phyloP scores from a whole-genome alignment of 2,797 vertebrate genomes.

The Enteromius paludinosus region DNA sequence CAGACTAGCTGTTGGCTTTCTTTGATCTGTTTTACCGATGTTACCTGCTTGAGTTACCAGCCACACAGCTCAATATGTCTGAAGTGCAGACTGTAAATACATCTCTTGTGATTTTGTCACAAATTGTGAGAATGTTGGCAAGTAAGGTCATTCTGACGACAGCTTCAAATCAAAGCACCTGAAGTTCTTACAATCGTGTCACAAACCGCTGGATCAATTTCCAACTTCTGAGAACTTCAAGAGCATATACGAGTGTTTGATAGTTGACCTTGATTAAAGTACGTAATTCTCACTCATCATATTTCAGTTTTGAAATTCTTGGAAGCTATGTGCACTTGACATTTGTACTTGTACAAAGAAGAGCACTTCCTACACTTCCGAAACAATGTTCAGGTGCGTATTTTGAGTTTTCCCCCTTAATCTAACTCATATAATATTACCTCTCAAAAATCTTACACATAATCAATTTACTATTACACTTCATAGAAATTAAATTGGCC shows the following conservation, averaged over 20 bases:
- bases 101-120: slow-evolving; percentile 5
- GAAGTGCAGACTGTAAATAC: slow-evolving; percentile 1
- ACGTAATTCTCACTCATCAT: slow-evolving; percentile 23
- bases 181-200: slow-evolving; percentile 11
- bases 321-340: not conserved
- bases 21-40: slow-evolving; percentile 15
- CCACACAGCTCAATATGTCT: slow-evolving; percentile 6
- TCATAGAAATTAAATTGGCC: not conserved
- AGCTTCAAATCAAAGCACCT: slow-evolving; percentile 6
- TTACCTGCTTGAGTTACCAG: not conserved
- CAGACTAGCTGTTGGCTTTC: not conserved
- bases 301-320: not conserved
- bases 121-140: not conserved
- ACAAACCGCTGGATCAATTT: slow-evolving; percentile 1
- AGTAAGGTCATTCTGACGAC: slow-evolving; percentile 10
- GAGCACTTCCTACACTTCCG: not conserved
- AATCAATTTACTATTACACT: not conserved
- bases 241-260: slow-evolving; percentile 2
- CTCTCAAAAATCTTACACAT: not conserved
- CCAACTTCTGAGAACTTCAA: slow-evolving; percentile 21
- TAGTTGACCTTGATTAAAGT: slow-evolving; percentile 34
- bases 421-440: not conserved
- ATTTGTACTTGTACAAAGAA: slow-evolving; percentile 15
- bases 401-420: not conserved
- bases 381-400: not conserved